A percentile compares a stretch with the other conserved stretches of the same genome.
Conservation (phyloP, 2,113 vertebrate species). For the Turnix velox region DNA sequence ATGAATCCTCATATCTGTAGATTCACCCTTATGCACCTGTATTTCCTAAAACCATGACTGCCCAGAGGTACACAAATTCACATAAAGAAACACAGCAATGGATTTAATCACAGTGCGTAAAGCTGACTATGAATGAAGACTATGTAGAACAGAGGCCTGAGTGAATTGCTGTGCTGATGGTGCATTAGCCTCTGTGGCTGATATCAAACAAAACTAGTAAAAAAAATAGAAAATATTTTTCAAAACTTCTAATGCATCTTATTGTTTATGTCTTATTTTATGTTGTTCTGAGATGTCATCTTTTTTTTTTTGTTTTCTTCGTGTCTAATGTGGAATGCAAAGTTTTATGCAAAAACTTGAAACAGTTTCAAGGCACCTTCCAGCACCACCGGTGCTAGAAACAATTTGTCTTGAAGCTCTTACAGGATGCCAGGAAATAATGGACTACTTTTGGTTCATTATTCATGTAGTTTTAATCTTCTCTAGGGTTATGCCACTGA, state of each 20-base stretch:
- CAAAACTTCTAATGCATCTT: background rate
- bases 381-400: background rate
- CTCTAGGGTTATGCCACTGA: background rate
- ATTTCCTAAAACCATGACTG: background rate
- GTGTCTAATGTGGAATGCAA: background rate
- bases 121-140: background rate
- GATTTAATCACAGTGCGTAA: background rate
- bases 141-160: background rate
- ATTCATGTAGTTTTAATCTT: background rate
- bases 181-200: background rate
- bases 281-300: background rate
- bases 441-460: background rate
- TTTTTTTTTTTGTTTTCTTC: accelerated
- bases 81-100: accelerated
- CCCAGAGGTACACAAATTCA: background rate
- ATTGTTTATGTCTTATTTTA: background rate
- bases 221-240: background rate
- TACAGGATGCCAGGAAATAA: background rate
- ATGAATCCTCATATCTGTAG: background rate
- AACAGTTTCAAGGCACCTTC: background rate
- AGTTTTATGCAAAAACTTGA: background rate
- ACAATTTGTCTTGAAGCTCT: background rate
- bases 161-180: background rate
- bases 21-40: background rate
- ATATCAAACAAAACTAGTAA: background rate